Percentiles rank a stretch among this genome's conserved stretches.
phyloP scores from a whole-genome alignment of 1,140 invertebrate species.

The Formica exsecta region DNA sequence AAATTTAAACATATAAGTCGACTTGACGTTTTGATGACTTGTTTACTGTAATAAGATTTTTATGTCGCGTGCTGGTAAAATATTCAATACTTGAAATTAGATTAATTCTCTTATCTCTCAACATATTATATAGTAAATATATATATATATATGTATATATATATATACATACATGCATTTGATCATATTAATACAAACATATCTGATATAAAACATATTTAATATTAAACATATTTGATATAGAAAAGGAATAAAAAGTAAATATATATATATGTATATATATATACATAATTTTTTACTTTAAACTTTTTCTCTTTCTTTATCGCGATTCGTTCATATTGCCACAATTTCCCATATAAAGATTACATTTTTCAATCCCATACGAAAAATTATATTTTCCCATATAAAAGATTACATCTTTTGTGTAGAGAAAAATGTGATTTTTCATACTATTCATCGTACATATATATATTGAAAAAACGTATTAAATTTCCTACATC shows the following conservation, averaged over 20 bases:
- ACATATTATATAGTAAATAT: background rate
- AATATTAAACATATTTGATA: too few species aligned
- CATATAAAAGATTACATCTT: slow-evolving; percentile 4
- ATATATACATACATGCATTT: too few species aligned
- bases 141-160: background rate
- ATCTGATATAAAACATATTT: too few species aligned
- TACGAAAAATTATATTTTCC: slow-evolving; percentile 22
- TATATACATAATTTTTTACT: background rate
- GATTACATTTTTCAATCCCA: slow-evolving; percentile 28
- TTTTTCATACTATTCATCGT: slow-evolving; percentile 8
- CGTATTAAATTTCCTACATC: slow-evolving; percentile 13
- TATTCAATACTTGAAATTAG: slow-evolving; percentile 8
- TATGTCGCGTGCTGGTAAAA: background rate
- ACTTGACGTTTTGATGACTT: background rate
- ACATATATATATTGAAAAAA: slow-evolving; percentile 1
- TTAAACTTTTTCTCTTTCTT: background rate
- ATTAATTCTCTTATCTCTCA: background rate
- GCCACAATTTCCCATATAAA: background rate
- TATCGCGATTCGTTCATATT: background rate
- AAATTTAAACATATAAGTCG: background rate
- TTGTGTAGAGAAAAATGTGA: slow-evolving; percentile 31
- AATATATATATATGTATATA: too few species aligned
- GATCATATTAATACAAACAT: too few species aligned
- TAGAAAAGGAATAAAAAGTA: too few species aligned
- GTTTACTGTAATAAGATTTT: background rate